A percentile compares a stretch with the other conserved stretches of the same genome.
Conservation (phyloP, 2,888 invertebrate genomes). For the Acholoe squamosa region DNA sequence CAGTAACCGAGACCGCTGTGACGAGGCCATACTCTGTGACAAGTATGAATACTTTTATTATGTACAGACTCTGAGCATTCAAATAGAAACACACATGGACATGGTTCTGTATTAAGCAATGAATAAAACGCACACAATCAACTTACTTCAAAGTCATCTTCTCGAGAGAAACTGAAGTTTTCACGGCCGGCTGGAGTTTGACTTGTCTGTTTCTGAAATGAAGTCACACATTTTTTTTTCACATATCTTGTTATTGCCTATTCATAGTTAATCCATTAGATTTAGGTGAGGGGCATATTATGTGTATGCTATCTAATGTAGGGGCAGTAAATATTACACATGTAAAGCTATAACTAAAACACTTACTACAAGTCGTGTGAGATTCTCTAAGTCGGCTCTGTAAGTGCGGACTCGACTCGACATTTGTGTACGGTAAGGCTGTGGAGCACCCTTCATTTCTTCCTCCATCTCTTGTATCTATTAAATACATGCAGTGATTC, state of each 20-base stretch:
- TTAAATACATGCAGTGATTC: no score
- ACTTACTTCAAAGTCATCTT: slow-evolving; percentile 44
- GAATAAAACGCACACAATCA: not conserved
- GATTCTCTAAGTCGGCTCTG: slow-evolving; percentile 75
- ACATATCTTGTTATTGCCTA: no score
- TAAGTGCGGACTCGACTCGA: slow-evolving; percentile 76
- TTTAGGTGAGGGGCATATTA: no score
- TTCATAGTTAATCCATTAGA: no score
- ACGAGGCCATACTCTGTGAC: slow-evolving; percentile 71
- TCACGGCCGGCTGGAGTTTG: not conserved
- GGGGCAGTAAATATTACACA: not conserved
- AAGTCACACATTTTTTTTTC: no score
- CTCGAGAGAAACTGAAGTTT: slow-evolving; percentile 31
- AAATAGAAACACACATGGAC: no score
- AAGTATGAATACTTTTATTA: not conserved
- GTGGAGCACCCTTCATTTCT: slow-evolving; percentile 81
- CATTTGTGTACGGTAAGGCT: slow-evolving; percentile 79
- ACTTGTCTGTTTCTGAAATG: not conserved
- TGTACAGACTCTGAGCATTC: no score
- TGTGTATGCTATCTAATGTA: not conserved
- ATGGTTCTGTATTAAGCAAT: not conserved
- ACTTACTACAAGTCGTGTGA: slow-evolving; percentile 74
- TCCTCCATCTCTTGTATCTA: slow-evolving; percentile 83
- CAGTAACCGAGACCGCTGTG: slow-evolving; percentile 78
- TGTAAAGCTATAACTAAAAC: not conserved